Evolutionary conservation across 2,888 invertebrate species (phyloP).

Genomic region (Caenorhabditis plicata): DNA sequence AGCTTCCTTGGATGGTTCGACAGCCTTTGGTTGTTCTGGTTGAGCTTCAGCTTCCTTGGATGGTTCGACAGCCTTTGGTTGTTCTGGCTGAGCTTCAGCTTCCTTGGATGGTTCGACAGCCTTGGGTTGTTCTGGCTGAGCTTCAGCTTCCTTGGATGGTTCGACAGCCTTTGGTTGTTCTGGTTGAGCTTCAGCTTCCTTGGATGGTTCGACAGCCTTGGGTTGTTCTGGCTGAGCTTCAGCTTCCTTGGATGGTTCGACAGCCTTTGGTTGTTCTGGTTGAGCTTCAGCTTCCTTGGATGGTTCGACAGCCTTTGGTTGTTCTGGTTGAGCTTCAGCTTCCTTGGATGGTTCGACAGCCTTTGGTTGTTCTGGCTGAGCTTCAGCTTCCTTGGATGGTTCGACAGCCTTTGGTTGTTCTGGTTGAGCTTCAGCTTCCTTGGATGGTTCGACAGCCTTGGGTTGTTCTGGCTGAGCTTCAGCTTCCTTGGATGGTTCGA

Average conservation of each 20-base stretch:
- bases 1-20: conserved; percentile 1
- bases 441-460: not conserved
- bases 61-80: conserved; percentile 7
- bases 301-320: not conserved
- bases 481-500: not conserved
- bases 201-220: not conserved
- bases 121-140: conserved; percentile 1
- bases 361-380: not conserved
- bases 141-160: no score
- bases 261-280: conserved; percentile 2
- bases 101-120: no score
- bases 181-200: conserved; percentile 1
- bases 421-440: not conserved
- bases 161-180: conserved; percentile 3
- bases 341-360: conserved; percentile 3
- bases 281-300: conserved; percentile 3
- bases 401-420: not conserved
- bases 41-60: not conserved
- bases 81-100: not conserved
- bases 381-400: no score
- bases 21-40: not conserved
- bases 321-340: not conserved
- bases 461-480: conserved; percentile 15
- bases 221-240: conserved; percentile 5
- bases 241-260: conserved; percentile 1